Evolutionary conservation across 2,797 vertebrate species (phyloP), one percentile per base, ranked within the genome.

Genomic region (Knipowitschia caucasica): DNA sequence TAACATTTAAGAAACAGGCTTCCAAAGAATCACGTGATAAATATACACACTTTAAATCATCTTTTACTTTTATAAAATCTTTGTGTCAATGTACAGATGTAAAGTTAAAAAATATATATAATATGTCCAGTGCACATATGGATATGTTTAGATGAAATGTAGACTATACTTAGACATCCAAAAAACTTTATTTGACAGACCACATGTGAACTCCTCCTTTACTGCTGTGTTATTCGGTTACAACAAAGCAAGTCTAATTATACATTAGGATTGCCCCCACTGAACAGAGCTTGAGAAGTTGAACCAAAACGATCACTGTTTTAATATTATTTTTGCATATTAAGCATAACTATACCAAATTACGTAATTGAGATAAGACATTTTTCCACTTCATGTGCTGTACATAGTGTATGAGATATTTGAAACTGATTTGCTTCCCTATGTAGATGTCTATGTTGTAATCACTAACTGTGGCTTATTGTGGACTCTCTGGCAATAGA

Each of bases 401-500:
- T 81, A 81, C 65, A 84, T 76, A 30, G 10, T 31, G 27, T 14
- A 69, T 50, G 59, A 49, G 60, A 52, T 66, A 67, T 67, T 78
- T 43, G 52, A 70, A 77, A 81, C 79, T 75, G 9, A 83, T 78
- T 87, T 81, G 76, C 79, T 67, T 67, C 36, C 49, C 59, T 78
- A 69, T 36, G 72, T 89, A 83, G 77, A 78, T 74, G 77, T 80
- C 80, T 68, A 64, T 74, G 67, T 82, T 85, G 79, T 81, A 50
- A 75, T 88, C 65, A 66, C 73, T 80, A 71, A 76, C 73, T 79
- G 86, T 89, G 80, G 76, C 71, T 86, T 31, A 33, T 49, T 75
- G 87, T 90, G 84, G 84, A 76, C 82, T 82, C 55, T 83, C 77
- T 88, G 74, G 74, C 80, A 68, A 73, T 87, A 85, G 76, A 70